A percentile compares a stretch with the other conserved stretches of the same genome.
phyloP scores from a whole-genome alignment of 2,797 vertebrate species.

The Mus caroli region DNA sequence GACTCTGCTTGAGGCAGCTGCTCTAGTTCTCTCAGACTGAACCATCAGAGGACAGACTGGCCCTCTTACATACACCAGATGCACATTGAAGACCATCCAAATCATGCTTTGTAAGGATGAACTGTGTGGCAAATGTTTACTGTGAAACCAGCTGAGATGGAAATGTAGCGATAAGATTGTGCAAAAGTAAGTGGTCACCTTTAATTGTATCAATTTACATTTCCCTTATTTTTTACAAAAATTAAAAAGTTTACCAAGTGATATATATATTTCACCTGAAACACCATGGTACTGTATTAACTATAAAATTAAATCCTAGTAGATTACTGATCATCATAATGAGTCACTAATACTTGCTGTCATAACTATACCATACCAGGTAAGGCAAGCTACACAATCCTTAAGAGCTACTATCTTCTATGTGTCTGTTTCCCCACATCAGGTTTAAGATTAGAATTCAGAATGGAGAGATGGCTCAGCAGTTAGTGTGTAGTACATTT shows the following conservation, averaged over 20 bases:
- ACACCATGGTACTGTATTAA: neutral
- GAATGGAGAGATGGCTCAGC: neutral
- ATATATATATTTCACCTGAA: neutral
- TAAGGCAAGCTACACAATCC: neutral
- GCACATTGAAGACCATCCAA: neutral
- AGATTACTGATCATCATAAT: neutral
- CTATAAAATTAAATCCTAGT: neutral
- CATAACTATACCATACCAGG: neutral
- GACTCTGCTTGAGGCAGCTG: slow-evolving; percentile 53
- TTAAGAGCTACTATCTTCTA: neutral
- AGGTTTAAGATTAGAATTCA: neutral
- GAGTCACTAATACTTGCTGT: neutral
- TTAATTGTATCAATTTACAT: slow-evolving; percentile 6
- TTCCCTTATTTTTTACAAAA: slow-evolving; percentile 21
- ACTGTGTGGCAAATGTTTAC: neutral
- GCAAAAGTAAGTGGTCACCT: slow-evolving; percentile 10
- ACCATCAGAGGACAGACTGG: neutral
- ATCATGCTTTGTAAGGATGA: neutral
- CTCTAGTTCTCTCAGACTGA: slow-evolving; percentile 52
- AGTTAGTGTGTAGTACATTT: neutral
- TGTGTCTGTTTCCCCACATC: neutral
- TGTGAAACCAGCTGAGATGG: neutral
- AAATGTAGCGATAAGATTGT: slow-evolving; percentile 7
- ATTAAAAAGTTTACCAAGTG: neutral
- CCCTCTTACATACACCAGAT: neutral